These are phyloP conservation scores for Sylvia borin DNA, from an alignment of 2,797 vertebrate species.

Conservation along the genomic window DNA sequence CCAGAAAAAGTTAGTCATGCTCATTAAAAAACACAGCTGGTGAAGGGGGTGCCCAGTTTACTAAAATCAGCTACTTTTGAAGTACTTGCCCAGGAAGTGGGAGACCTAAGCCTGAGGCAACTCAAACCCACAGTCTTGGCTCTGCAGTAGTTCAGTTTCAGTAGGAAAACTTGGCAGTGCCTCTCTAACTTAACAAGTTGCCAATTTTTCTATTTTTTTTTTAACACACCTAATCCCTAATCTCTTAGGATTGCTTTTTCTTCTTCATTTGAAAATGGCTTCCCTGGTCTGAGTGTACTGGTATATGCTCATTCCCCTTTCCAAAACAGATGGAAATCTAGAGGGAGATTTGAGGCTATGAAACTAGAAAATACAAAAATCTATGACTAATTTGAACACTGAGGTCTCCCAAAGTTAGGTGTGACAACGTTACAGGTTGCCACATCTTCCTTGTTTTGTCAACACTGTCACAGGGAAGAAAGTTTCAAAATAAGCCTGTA, in stretches of 20 bases:
- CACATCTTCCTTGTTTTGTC: not conserved
- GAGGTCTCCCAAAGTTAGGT: not conserved
- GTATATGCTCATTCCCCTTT: not conserved
- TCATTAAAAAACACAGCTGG: constrained; percentile 27
- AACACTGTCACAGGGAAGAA: not conserved
- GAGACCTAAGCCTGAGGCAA: constrained; percentile 4
- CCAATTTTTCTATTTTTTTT: not conserved
- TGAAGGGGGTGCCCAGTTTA: not conserved
- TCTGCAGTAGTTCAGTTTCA: not conserved
- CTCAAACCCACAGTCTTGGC: constrained; percentile 3
- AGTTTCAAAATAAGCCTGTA: not conserved
- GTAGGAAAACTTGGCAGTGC: not conserved
- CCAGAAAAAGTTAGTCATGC: constrained; percentile 18
- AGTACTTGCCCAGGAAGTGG: constrained; percentile 20
- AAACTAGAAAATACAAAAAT: not conserved
- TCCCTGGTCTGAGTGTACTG: not conserved
- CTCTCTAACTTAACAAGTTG: not conserved
- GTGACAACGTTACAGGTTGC: not conserved
- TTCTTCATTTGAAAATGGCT: not conserved
- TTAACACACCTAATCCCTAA: not conserved
- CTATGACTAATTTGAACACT: not conserved
- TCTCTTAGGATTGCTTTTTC: not conserved
- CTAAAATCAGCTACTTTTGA: not conserved
- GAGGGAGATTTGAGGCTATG: not conserved
- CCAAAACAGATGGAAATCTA: not conserved